Evolutionary conservation across 2,797 vertebrate genomes (phyloP).

Genomic region (Anguilla marmorata): DNA sequence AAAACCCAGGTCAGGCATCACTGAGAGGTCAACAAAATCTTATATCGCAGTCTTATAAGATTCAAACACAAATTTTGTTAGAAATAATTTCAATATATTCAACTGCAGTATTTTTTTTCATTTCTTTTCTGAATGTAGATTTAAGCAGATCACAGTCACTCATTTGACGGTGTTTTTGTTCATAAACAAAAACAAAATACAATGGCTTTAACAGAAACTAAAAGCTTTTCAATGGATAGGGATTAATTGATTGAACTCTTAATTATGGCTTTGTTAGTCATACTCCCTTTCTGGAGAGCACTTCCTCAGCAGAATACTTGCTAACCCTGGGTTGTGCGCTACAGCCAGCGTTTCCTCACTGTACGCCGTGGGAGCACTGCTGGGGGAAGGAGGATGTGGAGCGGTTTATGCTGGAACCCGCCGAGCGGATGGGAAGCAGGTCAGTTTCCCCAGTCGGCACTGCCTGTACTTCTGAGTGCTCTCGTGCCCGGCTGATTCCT

Average conservation of each 20-base stretch:
- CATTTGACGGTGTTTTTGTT: too few relatives aligned
- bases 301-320: not conserved
- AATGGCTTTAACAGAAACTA: not conserved
- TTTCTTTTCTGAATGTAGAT: too few relatives aligned
- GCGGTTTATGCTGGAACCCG: constrained; percentile 25
- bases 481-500: not conserved
- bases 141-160: too few relatives aligned
- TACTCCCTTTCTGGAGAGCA: not conserved
- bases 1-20: not conserved
- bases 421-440: constrained; percentile 23
- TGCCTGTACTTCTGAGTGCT: not conserved
- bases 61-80: too few relatives aligned
- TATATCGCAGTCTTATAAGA: not conserved
- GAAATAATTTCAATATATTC: too few relatives aligned
- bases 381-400: constrained; percentile 31
- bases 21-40: not conserved
- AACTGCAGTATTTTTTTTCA: too few relatives aligned
- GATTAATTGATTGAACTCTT: not conserved
- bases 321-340: not conserved
- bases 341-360: constrained; percentile 16
- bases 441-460: not conserved
- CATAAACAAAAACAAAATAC: too few relatives aligned
- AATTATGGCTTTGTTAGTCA: not conserved
- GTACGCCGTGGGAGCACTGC: not conserved
- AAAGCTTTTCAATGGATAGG: not conserved